These are phyloP conservation scores for Periophthalmus magnuspinnatus DNA, from an alignment of 2,797 vertebrate genomes.

Conservation along the genomic window DNA sequence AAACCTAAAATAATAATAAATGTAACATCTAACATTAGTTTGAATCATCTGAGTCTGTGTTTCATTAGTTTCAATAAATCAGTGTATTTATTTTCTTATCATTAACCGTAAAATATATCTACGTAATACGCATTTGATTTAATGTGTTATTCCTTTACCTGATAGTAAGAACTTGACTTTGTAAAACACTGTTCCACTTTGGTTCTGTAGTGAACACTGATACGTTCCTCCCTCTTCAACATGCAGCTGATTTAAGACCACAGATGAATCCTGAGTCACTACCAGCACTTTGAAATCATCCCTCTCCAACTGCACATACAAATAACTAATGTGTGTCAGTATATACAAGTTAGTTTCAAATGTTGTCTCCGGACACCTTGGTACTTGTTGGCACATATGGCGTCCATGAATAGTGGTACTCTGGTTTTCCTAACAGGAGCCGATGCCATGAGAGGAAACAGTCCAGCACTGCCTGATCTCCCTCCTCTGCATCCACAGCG, in stretches of 20 bases:
- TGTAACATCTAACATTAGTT: too few relatives aligned
- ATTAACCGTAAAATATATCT: too few relatives aligned
- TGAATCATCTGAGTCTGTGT: too few relatives aligned
- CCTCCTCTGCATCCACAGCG: slow-evolving; percentile 62
- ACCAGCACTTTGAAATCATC: slow-evolving; percentile 60
- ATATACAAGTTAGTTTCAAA: neutral
- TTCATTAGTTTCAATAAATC: too few relatives aligned
- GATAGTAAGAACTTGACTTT: slow-evolving; percentile 59
- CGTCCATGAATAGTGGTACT: slow-evolving; percentile 72
- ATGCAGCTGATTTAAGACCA: slow-evolving; percentile 75
- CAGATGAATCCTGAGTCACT: slow-evolving; percentile 67
- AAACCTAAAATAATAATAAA: too few relatives aligned
- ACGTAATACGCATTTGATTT: neutral
- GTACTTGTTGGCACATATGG: slow-evolving; percentile 27
- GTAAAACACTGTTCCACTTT: slow-evolving; percentile 59
- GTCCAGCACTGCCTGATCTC: slow-evolving; percentile 67
- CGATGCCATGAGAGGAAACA: slow-evolving; percentile 77
- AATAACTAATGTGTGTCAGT: neutral
- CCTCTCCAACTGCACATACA: slow-evolving; percentile 42
- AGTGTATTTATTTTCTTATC: too few relatives aligned
- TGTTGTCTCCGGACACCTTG: slow-evolving; percentile 32
- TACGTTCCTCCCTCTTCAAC: slow-evolving; percentile 69
- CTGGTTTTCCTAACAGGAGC: slow-evolving; percentile 54
- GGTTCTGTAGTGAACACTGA: slow-evolving; percentile 66
- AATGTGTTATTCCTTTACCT: slow-evolving; percentile 46